Evolutionary conservation across 2,113 vertebrate species (phyloP), one percentile per base, ranked within the genome.

Genomic region (Trematocara unimaculatum): DNA sequence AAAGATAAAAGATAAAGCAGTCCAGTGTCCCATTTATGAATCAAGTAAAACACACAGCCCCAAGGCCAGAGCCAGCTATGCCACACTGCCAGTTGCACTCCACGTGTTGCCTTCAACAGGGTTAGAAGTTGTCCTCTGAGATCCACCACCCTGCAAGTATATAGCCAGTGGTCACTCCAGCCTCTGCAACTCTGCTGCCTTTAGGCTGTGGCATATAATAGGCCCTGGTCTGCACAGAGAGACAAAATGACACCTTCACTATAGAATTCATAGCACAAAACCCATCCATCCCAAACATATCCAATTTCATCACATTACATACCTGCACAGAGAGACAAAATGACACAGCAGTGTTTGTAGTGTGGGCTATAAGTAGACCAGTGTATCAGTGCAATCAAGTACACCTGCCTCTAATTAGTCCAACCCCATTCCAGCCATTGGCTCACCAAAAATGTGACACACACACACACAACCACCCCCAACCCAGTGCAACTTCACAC

Each of bases 301-400:
- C 53, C 0, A 0, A 54, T 12, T 2, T 54, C 53, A 54, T 54
- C 54, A 55, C 54, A 14, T 49, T 55, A 3, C 4, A 55, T 56
- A 56, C 54, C 12, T 56, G 20, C 54, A 56, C 54, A 56, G 1
- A 56, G 6, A 56, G 12, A 56, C 54, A 14, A 56, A 26, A 55
- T 0, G 12, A 0, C 20, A 56, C 20, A 26, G 54, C 23, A 8
- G 23, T 14, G 54, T 56, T 26, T 56, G 54, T 26, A 56, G 4
- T 56, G 12, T 56, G 54, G 0, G 2, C 54, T 56, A 56, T 56
- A 56, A 14, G 23, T 56, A 56, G 23, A 56, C 6, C 54, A 26
- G 20, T 55, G 20, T 14, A 7, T 55, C 53, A 55, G 54, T 55
- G 20, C 12, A 55, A 7, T 55, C 54, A 55, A 55, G 20, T 55